Evolutionary conservation across 2,888 invertebrate species (phyloP).

Genomic region (Seira ritae): DNA sequence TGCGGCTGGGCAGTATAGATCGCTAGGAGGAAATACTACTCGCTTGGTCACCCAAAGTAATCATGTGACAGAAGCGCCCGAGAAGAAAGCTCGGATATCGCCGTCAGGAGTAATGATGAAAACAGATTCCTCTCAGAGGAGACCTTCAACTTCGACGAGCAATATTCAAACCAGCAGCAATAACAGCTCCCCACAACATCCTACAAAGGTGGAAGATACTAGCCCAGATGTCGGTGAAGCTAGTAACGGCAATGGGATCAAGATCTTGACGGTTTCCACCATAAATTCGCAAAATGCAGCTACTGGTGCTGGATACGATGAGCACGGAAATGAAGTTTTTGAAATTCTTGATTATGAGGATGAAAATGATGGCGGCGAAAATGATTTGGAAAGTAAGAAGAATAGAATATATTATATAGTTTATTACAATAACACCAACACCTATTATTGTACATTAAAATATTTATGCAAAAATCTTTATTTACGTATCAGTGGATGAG

Average conservation of each 20-base stretch:
- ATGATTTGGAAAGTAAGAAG: constrained; percentile 39
- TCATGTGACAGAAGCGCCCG: background rate
- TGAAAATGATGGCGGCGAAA: constrained; percentile 40
- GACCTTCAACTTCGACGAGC: constrained; percentile 30
- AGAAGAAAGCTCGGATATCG: constrained; percentile 40
- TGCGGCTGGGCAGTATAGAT: background rate
- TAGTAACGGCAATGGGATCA: constrained; percentile 47
- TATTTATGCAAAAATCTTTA: background rate
- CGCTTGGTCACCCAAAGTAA: constrained; percentile 30
- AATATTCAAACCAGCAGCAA: constrained; percentile 28
- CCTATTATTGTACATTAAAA: too few relatives aligned
- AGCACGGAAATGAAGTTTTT: constrained; percentile 40
- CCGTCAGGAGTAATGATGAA: constrained; percentile 13
- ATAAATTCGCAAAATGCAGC: constrained; percentile 16
- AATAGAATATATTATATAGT: background rate
- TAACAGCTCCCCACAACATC: constrained; percentile 26
- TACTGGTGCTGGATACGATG: constrained; percentile 28
- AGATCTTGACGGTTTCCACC: constrained; percentile 44
- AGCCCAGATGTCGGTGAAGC: constrained; percentile 16
- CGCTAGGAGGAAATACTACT: constrained; percentile 23
- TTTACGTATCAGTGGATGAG: constrained; percentile 5
- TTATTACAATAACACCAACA: too few relatives aligned
- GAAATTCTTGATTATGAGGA: constrained; percentile 57
- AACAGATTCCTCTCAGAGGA: background rate
- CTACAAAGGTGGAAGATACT: constrained; percentile 28